Base-by-base conservation (phyloP, 2,888 invertebrate genomes). In the Melieria picta region DNA sequence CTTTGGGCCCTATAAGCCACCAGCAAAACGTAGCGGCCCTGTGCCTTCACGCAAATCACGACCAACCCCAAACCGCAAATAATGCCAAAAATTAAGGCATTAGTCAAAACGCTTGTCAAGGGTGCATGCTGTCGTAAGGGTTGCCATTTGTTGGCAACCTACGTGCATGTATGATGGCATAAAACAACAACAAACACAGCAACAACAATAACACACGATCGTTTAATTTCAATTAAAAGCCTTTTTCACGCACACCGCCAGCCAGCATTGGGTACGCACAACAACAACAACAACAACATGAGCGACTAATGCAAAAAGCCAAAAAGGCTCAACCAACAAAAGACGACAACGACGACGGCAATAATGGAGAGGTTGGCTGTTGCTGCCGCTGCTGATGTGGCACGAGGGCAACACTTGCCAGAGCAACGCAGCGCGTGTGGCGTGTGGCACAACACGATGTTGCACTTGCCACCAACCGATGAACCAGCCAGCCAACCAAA, bases 151-250 rank as follows among this genome's bases (percentile, higher is more conserved):
- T 30, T 30, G 30, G 30, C 30, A 30, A 30, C 30, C 30, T 30
- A 30, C 30, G 30, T 30, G 30, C 30, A 30, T 30, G 30, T 30
- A 30, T 30, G 30, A 2, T 30, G 30, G 30, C 30, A 30, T 30
- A 30, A 30, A 30, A 30, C 30, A 30, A 30, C 30, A 30, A 50
- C n/a, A n/a, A 80, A 81, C 72, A 75, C 16, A n/a, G 72, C 74
- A 77, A 65, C 64, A 68, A 79, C 75, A 77, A 64, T 72, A 73
- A 78, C 80, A 80, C 80, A 79, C 80, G 85, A 85, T 85, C 85
- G 81, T 85, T 85, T 85, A 85, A 84, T 83, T 85, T 85, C 83
- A 85, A 85, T 85, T 85, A 85, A 83, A 85, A 84, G 82, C 81
- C 83, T 84, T 85, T 85, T 79, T 80, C 79, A 77, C 73, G 76